Percentiles rank a stretch among this genome's conserved stretches.
Evolutionary conservation across 2,888 invertebrate species (phyloP).

Genomic region (Agonopterix alstromeriana): DNA sequence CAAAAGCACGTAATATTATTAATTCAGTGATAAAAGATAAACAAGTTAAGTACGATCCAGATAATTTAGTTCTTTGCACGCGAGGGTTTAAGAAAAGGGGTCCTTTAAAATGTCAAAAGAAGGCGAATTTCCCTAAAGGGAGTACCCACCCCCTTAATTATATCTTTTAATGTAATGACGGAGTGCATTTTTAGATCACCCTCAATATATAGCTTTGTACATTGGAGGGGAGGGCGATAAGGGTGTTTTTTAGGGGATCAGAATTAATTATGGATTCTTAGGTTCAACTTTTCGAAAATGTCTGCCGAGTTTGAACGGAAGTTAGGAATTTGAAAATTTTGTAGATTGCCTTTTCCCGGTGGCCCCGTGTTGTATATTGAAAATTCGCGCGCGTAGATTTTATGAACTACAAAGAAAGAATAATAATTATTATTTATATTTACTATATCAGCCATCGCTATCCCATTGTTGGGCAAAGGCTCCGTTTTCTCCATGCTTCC

Average conservation of each 20-base stretch:
- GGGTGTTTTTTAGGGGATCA: conserved; percentile 19
- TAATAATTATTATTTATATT: no score
- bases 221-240: conserved; percentile 20
- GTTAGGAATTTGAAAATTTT: no score
- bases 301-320: neutral
- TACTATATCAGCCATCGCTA: no score
- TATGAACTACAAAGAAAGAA: no score
- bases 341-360: no score
- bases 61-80: neutral
- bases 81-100: conserved; percentile 59
- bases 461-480: no score
- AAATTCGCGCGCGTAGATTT: no score
- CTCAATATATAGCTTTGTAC: conserved; percentile 34
- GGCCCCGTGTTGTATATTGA: no score
- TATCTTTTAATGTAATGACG: conserved; percentile 74
- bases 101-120: conserved; percentile 72
- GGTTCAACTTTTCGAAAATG: conserved; percentile 23
- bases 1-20: no score
- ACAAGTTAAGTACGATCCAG: no score
- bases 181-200: conserved; percentile 69
- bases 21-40: no score
- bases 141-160: conserved; percentile 64
- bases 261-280: conserved; percentile 25
- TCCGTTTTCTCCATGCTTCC: no score
- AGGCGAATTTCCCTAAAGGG: conserved; percentile 65